These are phyloP conservation scores for Patiria pectinifera DNA, from an alignment of 53 echinoderm and acorn worm species.

Conservation along the genomic window DNA sequence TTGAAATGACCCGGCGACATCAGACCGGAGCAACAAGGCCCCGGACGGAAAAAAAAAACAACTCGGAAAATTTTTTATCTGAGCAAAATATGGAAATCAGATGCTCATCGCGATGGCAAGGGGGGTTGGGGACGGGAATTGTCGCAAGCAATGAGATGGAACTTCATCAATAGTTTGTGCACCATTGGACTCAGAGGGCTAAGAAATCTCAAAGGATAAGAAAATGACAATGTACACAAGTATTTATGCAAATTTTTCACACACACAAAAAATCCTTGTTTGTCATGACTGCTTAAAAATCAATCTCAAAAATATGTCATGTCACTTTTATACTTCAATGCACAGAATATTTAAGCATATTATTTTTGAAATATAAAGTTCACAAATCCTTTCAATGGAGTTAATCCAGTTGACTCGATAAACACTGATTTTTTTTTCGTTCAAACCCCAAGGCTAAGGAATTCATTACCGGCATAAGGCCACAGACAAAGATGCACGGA, in stretches of 20 bases:
- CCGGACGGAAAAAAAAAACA: not conserved
- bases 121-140: not conserved
- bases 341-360: too few species aligned
- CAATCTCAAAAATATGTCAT: too few species aligned
- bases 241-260: too few species aligned
- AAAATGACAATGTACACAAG: too few species aligned
- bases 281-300: too few species aligned
- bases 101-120: not conserved
- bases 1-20: not conserved
- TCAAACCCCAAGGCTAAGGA: not conserved
- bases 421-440: too few species aligned
- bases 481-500: not conserved
- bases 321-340: too few species aligned
- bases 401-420: too few species aligned
- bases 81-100: constrained; percentile 1
- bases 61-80: not conserved
- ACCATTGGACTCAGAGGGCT: not conserved
- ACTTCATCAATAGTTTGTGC: not conserved
- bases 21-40: not conserved
- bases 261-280: too few species aligned
- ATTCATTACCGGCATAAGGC: not conserved
- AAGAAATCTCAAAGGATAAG: too few species aligned
- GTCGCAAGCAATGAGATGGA: not conserved
- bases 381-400: too few species aligned
- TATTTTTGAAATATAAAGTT: too few species aligned